Conservation (phyloP, 1,140 invertebrate genomes). For the Scaptomyza graminum region DNA sequence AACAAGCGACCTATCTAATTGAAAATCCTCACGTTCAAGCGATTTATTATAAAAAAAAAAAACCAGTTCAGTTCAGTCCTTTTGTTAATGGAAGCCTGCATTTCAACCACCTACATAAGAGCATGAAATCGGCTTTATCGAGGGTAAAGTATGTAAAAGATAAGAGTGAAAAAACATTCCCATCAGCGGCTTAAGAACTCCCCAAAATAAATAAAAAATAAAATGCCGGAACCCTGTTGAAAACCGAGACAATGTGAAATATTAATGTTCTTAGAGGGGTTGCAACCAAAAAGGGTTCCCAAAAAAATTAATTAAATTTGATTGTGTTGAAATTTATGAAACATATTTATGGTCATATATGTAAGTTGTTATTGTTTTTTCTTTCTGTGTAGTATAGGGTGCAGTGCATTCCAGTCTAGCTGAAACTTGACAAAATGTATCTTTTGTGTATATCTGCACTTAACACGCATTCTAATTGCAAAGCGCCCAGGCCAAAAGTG, state of each 20-base stretch:
- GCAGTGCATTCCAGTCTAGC: constrained; percentile 29
- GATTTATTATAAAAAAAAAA: constrained; percentile 36
- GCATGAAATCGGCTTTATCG: constrained; percentile 70
- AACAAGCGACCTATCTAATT: constrained; percentile 73
- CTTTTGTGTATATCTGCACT: constrained; percentile 71
- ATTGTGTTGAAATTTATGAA: constrained; percentile 72
- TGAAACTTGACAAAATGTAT: constrained; percentile 41
- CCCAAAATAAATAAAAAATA: constrained; percentile 2
- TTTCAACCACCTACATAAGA: constrained; percentile 58
- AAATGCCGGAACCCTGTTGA: constrained; percentile 37
- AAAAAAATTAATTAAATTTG: constrained; percentile 79
- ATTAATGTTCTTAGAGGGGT: constrained; percentile 16
- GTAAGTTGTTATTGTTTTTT: neutral
- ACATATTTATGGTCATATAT: constrained; percentile 13
- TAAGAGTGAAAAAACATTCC: constrained; percentile 63
- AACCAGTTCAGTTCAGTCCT: constrained; percentile 14
- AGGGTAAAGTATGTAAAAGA: neutral
- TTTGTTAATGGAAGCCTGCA: constrained; percentile 34
- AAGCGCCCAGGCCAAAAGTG: constrained; percentile 53
- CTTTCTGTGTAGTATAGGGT: constrained; percentile 18
- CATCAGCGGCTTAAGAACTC: constrained; percentile 70
- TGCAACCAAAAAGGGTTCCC: constrained; percentile 29
- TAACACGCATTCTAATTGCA: constrained; percentile 83
- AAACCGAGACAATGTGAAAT: constrained; percentile 45
- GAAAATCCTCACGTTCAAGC: constrained; percentile 66